phyloP scores from a whole-genome alignment of 2,797 vertebrate genomes.

The Lacerta agilis region DNA sequence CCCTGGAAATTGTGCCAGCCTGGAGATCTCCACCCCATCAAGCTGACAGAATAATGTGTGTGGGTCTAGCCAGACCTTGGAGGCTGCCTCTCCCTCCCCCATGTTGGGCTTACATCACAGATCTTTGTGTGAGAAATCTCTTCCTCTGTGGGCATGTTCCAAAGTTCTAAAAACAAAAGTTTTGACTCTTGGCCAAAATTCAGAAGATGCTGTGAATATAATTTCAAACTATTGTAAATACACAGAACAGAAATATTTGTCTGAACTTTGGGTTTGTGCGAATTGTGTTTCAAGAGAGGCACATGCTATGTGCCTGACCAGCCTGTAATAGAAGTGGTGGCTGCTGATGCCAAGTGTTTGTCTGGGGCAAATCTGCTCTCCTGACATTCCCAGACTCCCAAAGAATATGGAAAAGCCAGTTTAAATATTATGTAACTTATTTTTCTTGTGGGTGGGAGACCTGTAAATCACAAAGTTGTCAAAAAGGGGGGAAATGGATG shows the following conservation, averaged over 20 bases:
- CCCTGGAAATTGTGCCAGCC: constrained; percentile 35
- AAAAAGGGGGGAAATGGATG: constrained; percentile 33
- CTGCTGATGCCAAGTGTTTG: constrained; percentile 71
- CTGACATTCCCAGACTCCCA: constrained; percentile 72
- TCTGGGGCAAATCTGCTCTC: constrained; percentile 69
- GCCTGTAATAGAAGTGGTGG: constrained; percentile 72
- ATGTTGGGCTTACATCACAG: constrained; percentile 64
- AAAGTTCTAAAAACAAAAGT: constrained; percentile 77
- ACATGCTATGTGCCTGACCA: constrained; percentile 77
- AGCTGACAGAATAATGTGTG: constrained; percentile 72
- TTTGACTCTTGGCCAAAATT: constrained; percentile 84
- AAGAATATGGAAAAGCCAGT: constrained; percentile 75
- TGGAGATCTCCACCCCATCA: constrained; percentile 51
- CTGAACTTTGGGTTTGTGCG: constrained; percentile 83
- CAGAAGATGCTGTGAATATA: constrained; percentile 95
- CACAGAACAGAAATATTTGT: constrained; percentile 83
- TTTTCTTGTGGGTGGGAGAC: constrained; percentile 74
- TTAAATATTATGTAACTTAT: constrained; percentile 74
- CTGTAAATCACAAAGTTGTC: constrained; percentile 67
- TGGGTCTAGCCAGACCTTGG: constrained; percentile 73
- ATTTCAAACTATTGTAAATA: constrained; percentile 97
- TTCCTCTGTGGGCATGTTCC: constrained; percentile 75
- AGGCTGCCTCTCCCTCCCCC: constrained; percentile 66
- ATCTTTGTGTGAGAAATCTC: constrained; percentile 66
- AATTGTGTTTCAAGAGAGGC: constrained; percentile 79